Conservation (phyloP, 1,140 invertebrate genomes). For the Dryas iulia region DNA sequence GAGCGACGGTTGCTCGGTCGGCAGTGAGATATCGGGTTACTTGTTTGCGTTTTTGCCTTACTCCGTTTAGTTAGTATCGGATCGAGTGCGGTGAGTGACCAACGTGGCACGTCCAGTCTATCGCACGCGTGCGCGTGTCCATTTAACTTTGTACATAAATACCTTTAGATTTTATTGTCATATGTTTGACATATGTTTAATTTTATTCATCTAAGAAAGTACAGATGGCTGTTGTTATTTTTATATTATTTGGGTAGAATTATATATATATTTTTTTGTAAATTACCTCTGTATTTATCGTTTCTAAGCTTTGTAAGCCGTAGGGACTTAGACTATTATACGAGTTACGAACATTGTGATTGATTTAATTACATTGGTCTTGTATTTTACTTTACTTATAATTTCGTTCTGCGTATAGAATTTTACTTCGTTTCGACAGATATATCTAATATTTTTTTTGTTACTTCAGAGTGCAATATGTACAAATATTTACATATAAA, state of each 20-base stretch:
- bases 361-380: constrained; percentile 64
- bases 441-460: constrained; percentile 75
- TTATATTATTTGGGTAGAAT: constrained; percentile 80
- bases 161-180: constrained; percentile 78
- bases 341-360: constrained; percentile 78
- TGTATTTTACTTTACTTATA: constrained; percentile 62
- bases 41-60: constrained; percentile 33
- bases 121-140: constrained; percentile 45
- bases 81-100: constrained; percentile 48
- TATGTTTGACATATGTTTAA: constrained; percentile 80
- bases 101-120: constrained; percentile 64
- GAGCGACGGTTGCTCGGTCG: neutral
- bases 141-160: constrained; percentile 70
- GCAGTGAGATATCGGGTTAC: neutral
- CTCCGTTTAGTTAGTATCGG: constrained; percentile 40
- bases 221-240: constrained; percentile 81
- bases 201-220: constrained; percentile 80
- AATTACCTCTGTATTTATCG: constrained; percentile 79
- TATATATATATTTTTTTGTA: constrained; percentile 74
- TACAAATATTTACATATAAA: constrained; percentile 80
- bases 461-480: constrained; percentile 80
- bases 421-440: constrained; percentile 70
- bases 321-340: constrained; percentile 74
- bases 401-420: constrained; percentile 63
- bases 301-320: constrained; percentile 77